These are phyloP conservation scores for Gallinago stenura DNA, from an alignment of 2,797 vertebrate species.

Conservation along the genomic window DNA sequence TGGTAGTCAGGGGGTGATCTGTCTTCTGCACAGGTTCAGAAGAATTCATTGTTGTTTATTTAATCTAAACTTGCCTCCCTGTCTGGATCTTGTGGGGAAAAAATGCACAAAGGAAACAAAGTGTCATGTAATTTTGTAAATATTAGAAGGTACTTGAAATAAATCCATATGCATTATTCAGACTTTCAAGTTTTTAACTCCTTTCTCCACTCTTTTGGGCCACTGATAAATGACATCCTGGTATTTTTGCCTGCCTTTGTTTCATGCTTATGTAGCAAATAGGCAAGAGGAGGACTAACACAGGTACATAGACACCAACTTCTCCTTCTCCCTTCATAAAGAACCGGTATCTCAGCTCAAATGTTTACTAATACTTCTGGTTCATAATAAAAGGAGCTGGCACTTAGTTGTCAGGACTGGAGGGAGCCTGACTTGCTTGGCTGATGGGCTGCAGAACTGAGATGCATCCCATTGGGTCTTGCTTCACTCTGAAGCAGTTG, in stretches of 20 bases:
- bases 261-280: neutral
- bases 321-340: neutral
- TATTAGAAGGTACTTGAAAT: slow-evolving; percentile 59
- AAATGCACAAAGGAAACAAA: slow-evolving; percentile 68
- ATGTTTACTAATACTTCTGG: neutral
- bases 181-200: slow-evolving; percentile 18
- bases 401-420: neutral
- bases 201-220: slow-evolving; percentile 8
- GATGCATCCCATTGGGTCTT: accelerated
- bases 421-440: neutral
- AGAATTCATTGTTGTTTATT: slow-evolving; percentile 63
- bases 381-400: neutral
- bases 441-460: neutral
- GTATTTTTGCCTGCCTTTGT: neutral
- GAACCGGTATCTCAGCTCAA: neutral
- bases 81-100: slow-evolving; percentile 24
- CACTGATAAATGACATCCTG: neutral
- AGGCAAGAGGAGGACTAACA: neutral
- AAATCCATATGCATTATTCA: slow-evolving; percentile 55
- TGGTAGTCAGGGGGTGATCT: slow-evolving; percentile 45
- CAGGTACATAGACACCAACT: neutral
- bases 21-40: slow-evolving; percentile 59
- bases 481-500: neutral
- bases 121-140: slow-evolving; percentile 70
- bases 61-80: slow-evolving; percentile 51